phyloP scores from a whole-genome alignment of 2,797 vertebrate genomes.

The Brachyrhaphis roseni region DNA sequence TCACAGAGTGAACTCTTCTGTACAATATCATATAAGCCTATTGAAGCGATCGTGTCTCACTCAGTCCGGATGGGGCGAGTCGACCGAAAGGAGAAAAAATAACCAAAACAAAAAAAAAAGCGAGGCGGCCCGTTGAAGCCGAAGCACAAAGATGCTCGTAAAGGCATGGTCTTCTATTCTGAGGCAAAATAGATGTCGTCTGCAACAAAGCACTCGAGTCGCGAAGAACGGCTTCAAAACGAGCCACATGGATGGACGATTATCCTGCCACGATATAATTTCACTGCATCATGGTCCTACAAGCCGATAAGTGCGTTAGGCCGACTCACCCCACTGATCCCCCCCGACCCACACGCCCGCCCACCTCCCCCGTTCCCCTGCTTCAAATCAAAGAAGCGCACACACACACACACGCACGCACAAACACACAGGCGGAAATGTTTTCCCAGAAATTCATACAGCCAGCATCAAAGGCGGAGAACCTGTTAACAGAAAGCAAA shows the following conservation, averaged over 20 bases:
- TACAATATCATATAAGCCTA: constrained; percentile 98
- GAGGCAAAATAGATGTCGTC: constrained; percentile 55
- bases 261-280: constrained; percentile 44
- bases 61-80: constrained; percentile 83
- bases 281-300: constrained; percentile 51
- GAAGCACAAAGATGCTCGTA: constrained; percentile 48
- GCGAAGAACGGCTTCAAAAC: constrained; percentile 45
- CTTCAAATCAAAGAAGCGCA: constrained; percentile 57
- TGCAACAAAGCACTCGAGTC: constrained; percentile 39
- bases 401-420: constrained; percentile 71
- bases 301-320: constrained; percentile 52
- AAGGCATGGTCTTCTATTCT: constrained; percentile 56
- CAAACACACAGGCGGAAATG: constrained; percentile 57
- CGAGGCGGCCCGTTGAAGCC: constrained; percentile 37
- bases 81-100: constrained; percentile 14
- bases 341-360: neutral
- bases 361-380: neutral
- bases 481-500: constrained; percentile 71
- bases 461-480: constrained; percentile 85
- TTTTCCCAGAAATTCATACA: constrained; percentile 81
- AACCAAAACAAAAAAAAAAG: neutral
- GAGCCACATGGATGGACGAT: constrained; percentile 47
- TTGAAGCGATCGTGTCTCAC: constrained; percentile 79
- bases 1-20: constrained; percentile 99
- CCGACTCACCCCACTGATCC: constrained; percentile 54